phyloP scores from a whole-genome alignment of 2,113 vertebrate genomes.

The Lophochroa leadbeateri region DNA sequence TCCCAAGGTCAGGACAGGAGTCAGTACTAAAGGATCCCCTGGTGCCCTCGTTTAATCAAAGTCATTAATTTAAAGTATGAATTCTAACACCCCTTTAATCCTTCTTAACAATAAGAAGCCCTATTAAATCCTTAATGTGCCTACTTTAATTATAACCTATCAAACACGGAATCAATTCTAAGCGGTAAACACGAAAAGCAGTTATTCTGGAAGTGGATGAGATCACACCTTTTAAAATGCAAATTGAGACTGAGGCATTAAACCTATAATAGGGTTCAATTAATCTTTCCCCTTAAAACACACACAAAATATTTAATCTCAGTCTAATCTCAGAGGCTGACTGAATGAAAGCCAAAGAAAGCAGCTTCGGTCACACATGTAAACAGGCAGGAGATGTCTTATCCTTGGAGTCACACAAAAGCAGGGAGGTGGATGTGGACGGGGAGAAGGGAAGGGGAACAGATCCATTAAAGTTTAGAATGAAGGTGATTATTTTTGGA shows the following conservation, averaged over 20 bases:
- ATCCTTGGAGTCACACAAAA: neutral
- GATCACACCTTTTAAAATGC: constrained; percentile 65
- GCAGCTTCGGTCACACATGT: neutral
- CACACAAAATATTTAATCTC: constrained; percentile 59
- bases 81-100: constrained; percentile 58
- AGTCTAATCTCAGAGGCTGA: constrained; percentile 1
- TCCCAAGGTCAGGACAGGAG: constrained; percentile 46
- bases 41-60: constrained; percentile 30
- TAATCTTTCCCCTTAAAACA: constrained; percentile 59
- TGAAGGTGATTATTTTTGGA: neutral
- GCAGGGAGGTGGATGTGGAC: neutral
- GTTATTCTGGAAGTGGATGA: constrained; percentile 24
- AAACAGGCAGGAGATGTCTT: neutral
- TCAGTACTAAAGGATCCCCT: neutral
- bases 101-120: constrained; percentile 55
- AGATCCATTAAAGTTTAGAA: neutral
- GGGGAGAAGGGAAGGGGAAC: neutral
- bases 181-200: constrained; percentile 38
- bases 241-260: constrained; percentile 53
- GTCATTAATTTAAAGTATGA: constrained; percentile 53
- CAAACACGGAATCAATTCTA: constrained; percentile 52
- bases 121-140: constrained; percentile 67
- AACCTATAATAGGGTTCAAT: constrained; percentile 68
- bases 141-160: constrained; percentile 67
- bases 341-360: neutral